phyloP scores from a whole-genome alignment of 2,113 vertebrate species.

The Protomyctophum bolini region DNA sequence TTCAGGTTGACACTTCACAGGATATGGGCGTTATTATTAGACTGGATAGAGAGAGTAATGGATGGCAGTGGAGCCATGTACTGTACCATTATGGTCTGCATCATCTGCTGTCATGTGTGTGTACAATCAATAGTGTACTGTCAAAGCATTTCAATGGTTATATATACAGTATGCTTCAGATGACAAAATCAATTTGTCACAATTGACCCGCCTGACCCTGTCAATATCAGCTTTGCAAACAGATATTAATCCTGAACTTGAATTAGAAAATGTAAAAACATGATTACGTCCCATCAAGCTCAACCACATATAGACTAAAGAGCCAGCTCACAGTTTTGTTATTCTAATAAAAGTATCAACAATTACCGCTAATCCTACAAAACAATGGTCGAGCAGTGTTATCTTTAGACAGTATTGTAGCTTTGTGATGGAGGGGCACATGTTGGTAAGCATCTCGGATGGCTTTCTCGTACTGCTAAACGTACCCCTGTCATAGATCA shows the following conservation, averaged over 20 bases:
- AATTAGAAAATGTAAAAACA: no score
- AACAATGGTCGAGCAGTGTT: conserved; percentile 11
- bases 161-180: not conserved
- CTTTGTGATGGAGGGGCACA: not conserved
- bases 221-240: not conserved
- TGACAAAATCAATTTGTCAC: not conserved
- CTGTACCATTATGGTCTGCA: not conserved
- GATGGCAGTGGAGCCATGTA: not conserved
- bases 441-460: not conserved
- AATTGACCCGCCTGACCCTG: not conserved
- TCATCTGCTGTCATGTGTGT: not conserved
- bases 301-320: not conserved
- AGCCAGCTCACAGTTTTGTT: conserved; percentile 8
- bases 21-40: conserved; percentile 69
- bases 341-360: not conserved
- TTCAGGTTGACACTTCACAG: conserved; percentile 53
- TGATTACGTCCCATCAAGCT: not conserved
- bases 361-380: conserved; percentile 32
- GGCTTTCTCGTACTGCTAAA: conserved; percentile 20
- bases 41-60: conserved; percentile 21
- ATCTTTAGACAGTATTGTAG: conserved; percentile 15
- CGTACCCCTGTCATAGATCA: conserved; percentile 15
- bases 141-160: not conserved
- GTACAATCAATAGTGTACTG: not conserved
- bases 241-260: no score